Conservation (phyloP, 2,888 invertebrate genomes). For the Rhogogaster chlorosoma region DNA sequence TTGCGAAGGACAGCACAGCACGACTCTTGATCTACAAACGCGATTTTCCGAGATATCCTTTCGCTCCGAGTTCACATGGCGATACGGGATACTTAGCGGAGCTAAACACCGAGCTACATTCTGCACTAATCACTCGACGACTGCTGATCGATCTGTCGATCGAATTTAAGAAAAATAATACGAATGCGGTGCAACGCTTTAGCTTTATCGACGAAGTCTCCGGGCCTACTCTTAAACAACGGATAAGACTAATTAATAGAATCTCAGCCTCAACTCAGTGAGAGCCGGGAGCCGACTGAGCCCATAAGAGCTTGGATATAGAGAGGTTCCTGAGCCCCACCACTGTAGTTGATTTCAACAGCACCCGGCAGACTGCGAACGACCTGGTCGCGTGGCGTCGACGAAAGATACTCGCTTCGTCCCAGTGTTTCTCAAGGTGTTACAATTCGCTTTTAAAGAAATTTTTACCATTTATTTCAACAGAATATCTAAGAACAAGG, state of each 20-base stretch:
- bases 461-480: not conserved
- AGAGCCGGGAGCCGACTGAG: conserved; percentile 76
- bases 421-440: conserved; percentile 72
- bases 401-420: conserved; percentile 67
- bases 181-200: not conserved
- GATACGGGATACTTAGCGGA: not conserved
- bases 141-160: not conserved
- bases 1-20: not conserved
- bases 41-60: conserved; percentile 1
- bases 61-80: not conserved
- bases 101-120: conserved; percentile 10
- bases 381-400: conserved; percentile 75
- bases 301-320: conserved; percentile 70
- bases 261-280: conserved; percentile 73
- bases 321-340: conserved; percentile 75
- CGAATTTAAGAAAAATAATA: not conserved
- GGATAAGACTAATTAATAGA: conserved; percentile 64
- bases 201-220: not conserved
- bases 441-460: not conserved
- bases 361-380: conserved; percentile 73
- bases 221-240: not conserved
- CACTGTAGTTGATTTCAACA: conserved; percentile 72
- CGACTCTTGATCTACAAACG: not conserved
- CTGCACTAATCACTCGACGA: conserved; percentile 40
- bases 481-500: not conserved